These are phyloP conservation scores for Ophioninae sp. DNA, from an alignment of 2,888 invertebrate species.

Conservation along the genomic window DNA sequence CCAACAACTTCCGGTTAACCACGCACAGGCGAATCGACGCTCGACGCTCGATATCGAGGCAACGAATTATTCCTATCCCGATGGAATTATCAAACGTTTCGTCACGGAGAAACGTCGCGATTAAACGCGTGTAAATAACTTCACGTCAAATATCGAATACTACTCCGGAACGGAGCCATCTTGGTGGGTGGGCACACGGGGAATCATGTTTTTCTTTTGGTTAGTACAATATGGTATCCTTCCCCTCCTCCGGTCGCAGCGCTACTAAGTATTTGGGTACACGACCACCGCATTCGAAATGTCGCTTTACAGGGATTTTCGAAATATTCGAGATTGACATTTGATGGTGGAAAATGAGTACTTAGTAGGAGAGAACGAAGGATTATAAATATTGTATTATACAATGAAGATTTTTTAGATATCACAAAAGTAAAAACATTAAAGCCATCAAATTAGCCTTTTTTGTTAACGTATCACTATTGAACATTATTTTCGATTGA, in stretches of 20 bases:
- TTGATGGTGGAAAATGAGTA: no score
- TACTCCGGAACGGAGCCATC: conserved; percentile 79
- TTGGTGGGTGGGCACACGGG: conserved; percentile 79
- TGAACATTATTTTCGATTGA: no score
- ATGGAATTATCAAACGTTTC: conserved; percentile 26
- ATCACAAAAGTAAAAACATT: no score
- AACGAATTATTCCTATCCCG: conserved; percentile 18
- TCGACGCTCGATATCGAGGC: conserved; percentile 9
- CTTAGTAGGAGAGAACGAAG: no score
- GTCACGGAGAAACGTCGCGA: conserved; percentile 64
- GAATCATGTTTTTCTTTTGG: conserved; percentile 72
- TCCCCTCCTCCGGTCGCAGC: background rate
- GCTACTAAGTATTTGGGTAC: background rate
- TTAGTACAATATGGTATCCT: conserved; percentile 57
- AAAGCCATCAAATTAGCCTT: no score
- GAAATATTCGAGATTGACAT: no score
- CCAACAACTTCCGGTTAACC: conserved; percentile 59
- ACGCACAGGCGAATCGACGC: conserved; percentile 60
- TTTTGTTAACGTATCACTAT: no score
- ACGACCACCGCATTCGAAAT: background rate
- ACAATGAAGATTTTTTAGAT: no score
- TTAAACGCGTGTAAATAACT: conserved; percentile 75
- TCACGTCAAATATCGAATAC: conserved; percentile 78
- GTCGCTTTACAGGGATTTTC: background rate
- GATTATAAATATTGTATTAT: no score